Conservation (phyloP, 2,888 invertebrate genomes). For the Eretmocerus hayati region DNA sequence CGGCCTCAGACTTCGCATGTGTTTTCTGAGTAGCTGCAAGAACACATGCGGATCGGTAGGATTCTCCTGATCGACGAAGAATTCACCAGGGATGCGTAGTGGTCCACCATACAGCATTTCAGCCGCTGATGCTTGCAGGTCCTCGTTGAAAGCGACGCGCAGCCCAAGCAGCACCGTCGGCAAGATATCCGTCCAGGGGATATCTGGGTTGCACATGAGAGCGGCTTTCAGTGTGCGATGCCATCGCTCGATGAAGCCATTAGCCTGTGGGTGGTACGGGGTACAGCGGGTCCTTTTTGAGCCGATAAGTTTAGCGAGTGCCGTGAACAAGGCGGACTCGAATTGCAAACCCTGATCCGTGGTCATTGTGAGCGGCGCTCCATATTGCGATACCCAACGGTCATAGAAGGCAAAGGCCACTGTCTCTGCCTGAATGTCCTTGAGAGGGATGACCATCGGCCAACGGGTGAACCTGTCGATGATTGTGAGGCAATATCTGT, state of each 20-base stretch:
- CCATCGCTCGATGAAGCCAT: background rate
- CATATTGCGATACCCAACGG: slow-evolving; percentile 1
- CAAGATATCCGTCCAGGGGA: background rate
- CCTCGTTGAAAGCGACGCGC: slow-evolving; percentile 15
- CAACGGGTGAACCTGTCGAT: slow-evolving; percentile 1
- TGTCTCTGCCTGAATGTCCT: background rate
- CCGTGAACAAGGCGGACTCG: slow-evolving; percentile 1
- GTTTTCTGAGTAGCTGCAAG: slow-evolving; percentile 15
- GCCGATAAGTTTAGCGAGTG: background rate
- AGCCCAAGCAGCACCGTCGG: background rate
- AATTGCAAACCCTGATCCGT: slow-evolving; percentile 8
- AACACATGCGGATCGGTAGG: slow-evolving; percentile 12
- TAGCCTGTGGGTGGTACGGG: background rate
- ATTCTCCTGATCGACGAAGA: slow-evolving; percentile 6
- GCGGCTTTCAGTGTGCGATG: background rate
- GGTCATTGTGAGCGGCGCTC: slow-evolving; percentile 4
- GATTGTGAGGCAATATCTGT: background rate
- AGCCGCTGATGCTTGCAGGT: slow-evolving; percentile 12
- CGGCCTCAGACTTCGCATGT: slow-evolving; percentile 15
- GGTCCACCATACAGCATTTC: slow-evolving; percentile 13
- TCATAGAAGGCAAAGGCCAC: background rate
- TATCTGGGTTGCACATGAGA: background rate
- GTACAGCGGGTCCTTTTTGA: background rate
- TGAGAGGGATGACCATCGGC: background rate
- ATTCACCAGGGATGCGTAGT: slow-evolving; percentile 16